These are phyloP conservation scores for Psix sp. DNA, from an alignment of 1,140 invertebrate genomes.

Conservation along the genomic window DNA sequence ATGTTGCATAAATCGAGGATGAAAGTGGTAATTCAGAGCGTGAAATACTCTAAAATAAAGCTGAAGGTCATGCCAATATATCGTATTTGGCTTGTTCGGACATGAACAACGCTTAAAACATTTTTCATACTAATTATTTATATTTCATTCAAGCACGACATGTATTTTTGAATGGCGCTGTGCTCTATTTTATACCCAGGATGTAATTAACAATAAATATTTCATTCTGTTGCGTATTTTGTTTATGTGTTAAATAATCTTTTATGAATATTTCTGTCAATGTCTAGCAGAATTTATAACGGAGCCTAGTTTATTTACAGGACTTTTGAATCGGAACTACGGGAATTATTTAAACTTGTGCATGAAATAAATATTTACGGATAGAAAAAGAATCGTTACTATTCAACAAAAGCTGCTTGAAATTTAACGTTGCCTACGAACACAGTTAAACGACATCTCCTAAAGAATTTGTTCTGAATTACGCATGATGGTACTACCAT, in stretches of 20 bases:
- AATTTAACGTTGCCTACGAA: slow-evolving; percentile 34
- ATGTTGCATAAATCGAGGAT: slow-evolving; percentile 65
- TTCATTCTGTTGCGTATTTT: slow-evolving; percentile 12
- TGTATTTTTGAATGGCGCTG: slow-evolving; percentile 39
- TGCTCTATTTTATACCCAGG: slow-evolving; percentile 64
- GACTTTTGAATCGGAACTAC: too few relatives aligned
- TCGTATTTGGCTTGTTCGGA: slow-evolving; percentile 53
- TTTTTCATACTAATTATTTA: slow-evolving; percentile 74
- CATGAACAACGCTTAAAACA: slow-evolving; percentile 60
- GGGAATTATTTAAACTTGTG: too few relatives aligned
- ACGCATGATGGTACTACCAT: slow-evolving; percentile 55
- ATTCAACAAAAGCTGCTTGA: slow-evolving; percentile 23
- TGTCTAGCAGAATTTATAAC: too few relatives aligned
- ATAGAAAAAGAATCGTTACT: slow-evolving; percentile 12
- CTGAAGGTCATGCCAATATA: slow-evolving; percentile 68
- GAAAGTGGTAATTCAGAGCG: slow-evolving; percentile 67
- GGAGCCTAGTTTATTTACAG: too few relatives aligned
- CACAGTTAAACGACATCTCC: slow-evolving; percentile 34
- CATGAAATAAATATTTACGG: slow-evolving; percentile 2
- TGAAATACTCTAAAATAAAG: slow-evolving; percentile 71
- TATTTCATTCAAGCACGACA: slow-evolving; percentile 63
- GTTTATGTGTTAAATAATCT: slow-evolving; percentile 1
- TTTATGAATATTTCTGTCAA: slow-evolving; percentile 5
- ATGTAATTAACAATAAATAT: slow-evolving; percentile 40
- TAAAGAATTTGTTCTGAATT: slow-evolving; percentile 58